These are phyloP conservation scores for Chlamydotis undulata DNA, from an alignment of 2,113 vertebrate genomes.

Conservation along the genomic window DNA sequence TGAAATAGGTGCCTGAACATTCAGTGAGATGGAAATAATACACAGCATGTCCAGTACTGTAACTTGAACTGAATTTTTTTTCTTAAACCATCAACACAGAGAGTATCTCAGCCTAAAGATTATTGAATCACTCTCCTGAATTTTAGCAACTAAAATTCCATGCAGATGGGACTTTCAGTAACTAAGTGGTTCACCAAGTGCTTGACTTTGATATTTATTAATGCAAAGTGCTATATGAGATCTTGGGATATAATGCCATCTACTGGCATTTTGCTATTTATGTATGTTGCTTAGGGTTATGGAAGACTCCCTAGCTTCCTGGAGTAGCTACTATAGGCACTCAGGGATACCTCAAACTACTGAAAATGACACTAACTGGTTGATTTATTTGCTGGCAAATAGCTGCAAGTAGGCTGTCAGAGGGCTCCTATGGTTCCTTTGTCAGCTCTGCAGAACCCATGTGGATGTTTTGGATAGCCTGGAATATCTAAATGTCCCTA, in stretches of 20 bases:
- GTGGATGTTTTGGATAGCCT: background rate
- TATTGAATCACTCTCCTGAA: background rate
- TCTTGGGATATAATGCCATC: slow-evolving; percentile 41
- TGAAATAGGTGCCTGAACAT: background rate
- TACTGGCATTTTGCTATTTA: slow-evolving; percentile 16
- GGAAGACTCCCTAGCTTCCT: background rate
- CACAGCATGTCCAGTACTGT: background rate
- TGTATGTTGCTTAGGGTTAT: background rate
- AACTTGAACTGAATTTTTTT: background rate
- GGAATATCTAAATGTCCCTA: background rate
- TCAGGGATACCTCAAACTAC: background rate
- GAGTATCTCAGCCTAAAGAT: background rate
- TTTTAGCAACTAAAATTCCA: background rate
- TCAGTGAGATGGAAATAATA: background rate
- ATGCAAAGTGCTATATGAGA: background rate
- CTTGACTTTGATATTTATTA: background rate
- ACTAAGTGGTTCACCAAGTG: background rate
- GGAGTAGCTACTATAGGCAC: background rate
- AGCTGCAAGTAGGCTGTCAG: background rate
- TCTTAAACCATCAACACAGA: background rate
- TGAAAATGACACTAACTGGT: background rate
- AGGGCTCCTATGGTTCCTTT: background rate
- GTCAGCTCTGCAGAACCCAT: background rate
- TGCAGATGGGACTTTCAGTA: background rate
- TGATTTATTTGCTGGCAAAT: background rate